These are phyloP conservation scores for Synanthedon tipuliformis DNA, from an alignment of 2,888 invertebrate genomes.

Conservation along the genomic window DNA sequence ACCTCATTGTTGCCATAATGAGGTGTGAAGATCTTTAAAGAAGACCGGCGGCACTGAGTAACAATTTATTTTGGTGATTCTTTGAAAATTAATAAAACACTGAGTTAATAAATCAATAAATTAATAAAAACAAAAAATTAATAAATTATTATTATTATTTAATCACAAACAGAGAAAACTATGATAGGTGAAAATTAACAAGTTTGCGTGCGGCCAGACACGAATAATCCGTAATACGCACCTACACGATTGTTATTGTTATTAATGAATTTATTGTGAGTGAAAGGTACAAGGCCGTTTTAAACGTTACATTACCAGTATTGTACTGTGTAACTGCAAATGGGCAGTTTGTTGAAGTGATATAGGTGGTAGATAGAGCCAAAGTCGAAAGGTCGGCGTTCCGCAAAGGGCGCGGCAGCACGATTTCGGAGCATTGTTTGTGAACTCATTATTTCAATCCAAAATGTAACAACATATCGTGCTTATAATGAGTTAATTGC, in stretches of 20 bases:
- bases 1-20: too few species aligned
- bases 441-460: constrained; percentile 11
- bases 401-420: constrained; percentile 38
- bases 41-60: too few species aligned
- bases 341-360: constrained; percentile 40
- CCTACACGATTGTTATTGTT: constrained; percentile 31
- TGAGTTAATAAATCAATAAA: too few species aligned
- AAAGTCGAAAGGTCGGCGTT: constrained; percentile 34
- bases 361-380: constrained; percentile 36
- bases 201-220: constrained; percentile 14
- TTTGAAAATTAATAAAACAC: too few species aligned
- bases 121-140: too few species aligned
- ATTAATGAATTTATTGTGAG: constrained; percentile 37
- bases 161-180: background rate
- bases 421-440: constrained; percentile 28
- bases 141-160: background rate
- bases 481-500: background rate
- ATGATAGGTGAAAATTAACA: background rate
- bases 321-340: constrained; percentile 30
- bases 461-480: constrained; percentile 1
- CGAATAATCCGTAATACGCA: constrained; percentile 6
- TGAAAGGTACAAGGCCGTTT: constrained; percentile 45
- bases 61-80: too few species aligned
- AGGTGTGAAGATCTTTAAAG: too few species aligned
- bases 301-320: constrained; percentile 35